Base-by-base conservation (phyloP, 2,113 vertebrate genomes). In the Sinosuthora webbiana region DNA sequence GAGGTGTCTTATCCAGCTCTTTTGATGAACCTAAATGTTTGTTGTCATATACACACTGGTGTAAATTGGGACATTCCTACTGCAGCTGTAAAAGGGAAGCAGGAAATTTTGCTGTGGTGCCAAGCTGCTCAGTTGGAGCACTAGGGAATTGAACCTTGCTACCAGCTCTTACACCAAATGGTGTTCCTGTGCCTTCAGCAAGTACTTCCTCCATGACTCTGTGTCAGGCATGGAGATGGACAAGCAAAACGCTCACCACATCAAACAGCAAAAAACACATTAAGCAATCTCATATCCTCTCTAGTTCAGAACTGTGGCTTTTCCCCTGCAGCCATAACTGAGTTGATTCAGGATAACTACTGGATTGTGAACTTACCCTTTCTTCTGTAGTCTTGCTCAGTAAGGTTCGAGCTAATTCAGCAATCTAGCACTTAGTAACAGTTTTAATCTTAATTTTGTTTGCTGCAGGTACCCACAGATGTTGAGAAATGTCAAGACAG, bases 401-500 rank as follows among this genome's bases (percentile, higher is more conserved):
- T 65, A 35, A 45, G 9, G 3, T 41, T 60, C 63, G 28, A 82
- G 28, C 7, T 56, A 65, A 25, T 73, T 73, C 18, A 69, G 15
- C 15, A 83, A 44, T n/a, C 3, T 47, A 19, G 10, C 30, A 21
- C 25, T 69, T 30, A 45, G 16, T 59, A 25, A 69, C 20, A 14
- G 12, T 85, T 88, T 39, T 20, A 45, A 39, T 64, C 11, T 82
- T 71, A 0, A 9, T 80, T 91, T 87, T 12, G 73, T 70, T 92
- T 85, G 20, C 33, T 76, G 27, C 95, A 99, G 99, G 98, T 99
- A 68, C 99, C 99, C 1, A 95, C 97, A 16, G 99, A 99, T 10
- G 99, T 99, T 45, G 99, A 99, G 97, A 99, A 98, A 45, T 99
- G 99, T 95, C 99, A 99, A 96, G 99, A 99, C 85, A 98, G 99